A percentile compares a stretch with the other conserved stretches of the same genome.
These are phyloP conservation scores for Dryobates pubescens DNA, from an alignment of 2,797 vertebrate species.

Conservation along the genomic window DNA sequence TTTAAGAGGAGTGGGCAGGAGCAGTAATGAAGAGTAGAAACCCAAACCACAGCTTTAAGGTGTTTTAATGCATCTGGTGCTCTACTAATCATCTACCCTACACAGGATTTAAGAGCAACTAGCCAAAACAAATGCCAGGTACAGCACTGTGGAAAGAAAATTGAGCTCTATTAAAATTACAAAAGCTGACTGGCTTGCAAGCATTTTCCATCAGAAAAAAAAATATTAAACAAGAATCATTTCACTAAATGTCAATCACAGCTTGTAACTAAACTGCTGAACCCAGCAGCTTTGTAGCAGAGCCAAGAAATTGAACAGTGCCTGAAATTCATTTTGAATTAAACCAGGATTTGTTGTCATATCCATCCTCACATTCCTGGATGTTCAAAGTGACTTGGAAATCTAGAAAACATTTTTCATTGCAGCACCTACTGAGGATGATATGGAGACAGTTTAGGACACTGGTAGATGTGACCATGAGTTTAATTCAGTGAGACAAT, in stretches of 20 bases:
- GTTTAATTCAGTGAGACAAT: neutral
- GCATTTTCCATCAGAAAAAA: neutral
- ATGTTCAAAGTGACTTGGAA: slow-evolving; percentile 46
- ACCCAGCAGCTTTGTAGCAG: neutral
- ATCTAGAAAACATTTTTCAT: neutral
- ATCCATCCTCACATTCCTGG: slow-evolving; percentile 16
- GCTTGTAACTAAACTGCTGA: neutral
- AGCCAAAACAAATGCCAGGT: slow-evolving; percentile 7
- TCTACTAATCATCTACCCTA: neutral
- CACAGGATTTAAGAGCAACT: neutral
- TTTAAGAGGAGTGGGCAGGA: slow-evolving; percentile 34
- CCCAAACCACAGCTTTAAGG: slow-evolving; percentile 41
- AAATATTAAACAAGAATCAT: neutral
- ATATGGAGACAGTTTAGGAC: slow-evolving; percentile 25
- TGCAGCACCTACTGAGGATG: neutral
- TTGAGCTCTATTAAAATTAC: neutral
- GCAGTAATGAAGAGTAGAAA: slow-evolving; percentile 46
- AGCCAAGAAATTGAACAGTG: slow-evolving; percentile 10
- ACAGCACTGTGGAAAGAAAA: slow-evolving; percentile 1
- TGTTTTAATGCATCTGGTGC: slow-evolving; percentile 37
- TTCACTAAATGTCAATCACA: neutral
- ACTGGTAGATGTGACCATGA: neutral
- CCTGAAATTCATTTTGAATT: neutral
- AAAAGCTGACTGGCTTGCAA: slow-evolving; percentile 4
- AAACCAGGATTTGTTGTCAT: slow-evolving; percentile 26